Conservation (phyloP, 2,888 invertebrate species). For the Parthenolecanium corni region DNA sequence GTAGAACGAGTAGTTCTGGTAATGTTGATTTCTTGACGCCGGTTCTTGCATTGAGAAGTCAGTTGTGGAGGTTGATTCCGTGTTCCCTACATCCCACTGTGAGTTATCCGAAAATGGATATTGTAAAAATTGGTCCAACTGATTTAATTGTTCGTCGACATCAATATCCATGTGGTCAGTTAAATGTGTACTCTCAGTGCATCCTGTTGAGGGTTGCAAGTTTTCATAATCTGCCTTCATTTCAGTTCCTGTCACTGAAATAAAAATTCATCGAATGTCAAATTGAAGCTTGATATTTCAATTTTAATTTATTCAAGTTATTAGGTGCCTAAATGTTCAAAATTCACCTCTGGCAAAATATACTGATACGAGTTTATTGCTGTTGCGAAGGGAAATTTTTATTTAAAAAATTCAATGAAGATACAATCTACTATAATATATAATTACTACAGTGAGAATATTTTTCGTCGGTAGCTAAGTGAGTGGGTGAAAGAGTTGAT, state of each 20-base stretch:
- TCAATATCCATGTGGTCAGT: slow-evolving; percentile 22
- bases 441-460: too few species aligned
- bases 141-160: slow-evolving; percentile 17
- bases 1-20: not conserved
- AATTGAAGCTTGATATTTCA: not conserved
- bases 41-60: not conserved
- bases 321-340: too few species aligned
- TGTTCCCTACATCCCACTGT: not conserved
- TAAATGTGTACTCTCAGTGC: not conserved
- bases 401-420: too few species aligned
- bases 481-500: too few species aligned
- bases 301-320: too few species aligned
- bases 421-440: too few species aligned
- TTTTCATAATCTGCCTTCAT: not conserved
- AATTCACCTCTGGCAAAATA: too few species aligned
- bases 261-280: not conserved
- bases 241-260: not conserved
- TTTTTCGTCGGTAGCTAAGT: too few species aligned
- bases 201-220: not conserved
- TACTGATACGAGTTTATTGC: too few species aligned
- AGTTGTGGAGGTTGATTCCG: not conserved
- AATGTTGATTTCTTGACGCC: not conserved
- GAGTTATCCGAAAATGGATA: slow-evolving; percentile 6
- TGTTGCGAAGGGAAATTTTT: too few species aligned
- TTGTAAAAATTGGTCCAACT: slow-evolving; percentile 26